A percentile compares a stretch with the other conserved stretches of the same genome.
Evolutionary conservation across 2,888 invertebrate genomes (phyloP).

Genomic region (Urechis unicinctus): DNA sequence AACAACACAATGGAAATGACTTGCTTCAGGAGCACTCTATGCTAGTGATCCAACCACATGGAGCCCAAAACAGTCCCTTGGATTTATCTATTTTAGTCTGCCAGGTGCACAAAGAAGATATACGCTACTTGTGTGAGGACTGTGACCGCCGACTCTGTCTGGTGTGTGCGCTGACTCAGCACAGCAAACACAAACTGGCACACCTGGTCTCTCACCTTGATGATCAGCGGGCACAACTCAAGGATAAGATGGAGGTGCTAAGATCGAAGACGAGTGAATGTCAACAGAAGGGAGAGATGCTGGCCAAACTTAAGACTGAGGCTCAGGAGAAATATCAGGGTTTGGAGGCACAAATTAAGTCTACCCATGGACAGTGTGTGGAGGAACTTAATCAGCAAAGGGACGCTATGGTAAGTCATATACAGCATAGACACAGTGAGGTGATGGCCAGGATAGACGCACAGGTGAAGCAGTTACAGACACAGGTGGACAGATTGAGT

Average conservation of each 20-base stretch:
- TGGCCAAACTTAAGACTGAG: too few species aligned
- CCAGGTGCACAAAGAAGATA: slow-evolving; percentile 8
- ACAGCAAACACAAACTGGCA: slow-evolving; percentile 6
- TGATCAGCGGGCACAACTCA: not conserved
- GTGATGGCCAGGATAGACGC: not conserved
- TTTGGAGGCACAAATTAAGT: too few species aligned
- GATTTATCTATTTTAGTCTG: slow-evolving; percentile 2
- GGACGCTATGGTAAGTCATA: too few species aligned
- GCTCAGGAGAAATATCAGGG: too few species aligned
- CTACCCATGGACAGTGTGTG: too few species aligned
- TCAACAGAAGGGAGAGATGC: too few species aligned
- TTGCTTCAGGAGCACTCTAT: slow-evolving; percentile 10
- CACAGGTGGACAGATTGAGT: not conserved
- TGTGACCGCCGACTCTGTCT: slow-evolving; percentile 12
- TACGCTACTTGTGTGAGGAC: slow-evolving; percentile 13
- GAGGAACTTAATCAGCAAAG: too few species aligned
- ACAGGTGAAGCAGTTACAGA: not conserved
- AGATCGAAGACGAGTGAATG: too few species aligned
- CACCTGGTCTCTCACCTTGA: slow-evolving; percentile 1
- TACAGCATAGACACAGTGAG: not conserved
- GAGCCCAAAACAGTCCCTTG: not conserved
- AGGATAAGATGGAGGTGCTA: too few species aligned
- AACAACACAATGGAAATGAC: slow-evolving; percentile 6
- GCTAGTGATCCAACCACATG: not conserved
- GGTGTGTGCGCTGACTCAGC: slow-evolving; percentile 14